Conservation (phyloP, 2,113 vertebrate genomes). For the Copsychus sechellarum region DNA sequence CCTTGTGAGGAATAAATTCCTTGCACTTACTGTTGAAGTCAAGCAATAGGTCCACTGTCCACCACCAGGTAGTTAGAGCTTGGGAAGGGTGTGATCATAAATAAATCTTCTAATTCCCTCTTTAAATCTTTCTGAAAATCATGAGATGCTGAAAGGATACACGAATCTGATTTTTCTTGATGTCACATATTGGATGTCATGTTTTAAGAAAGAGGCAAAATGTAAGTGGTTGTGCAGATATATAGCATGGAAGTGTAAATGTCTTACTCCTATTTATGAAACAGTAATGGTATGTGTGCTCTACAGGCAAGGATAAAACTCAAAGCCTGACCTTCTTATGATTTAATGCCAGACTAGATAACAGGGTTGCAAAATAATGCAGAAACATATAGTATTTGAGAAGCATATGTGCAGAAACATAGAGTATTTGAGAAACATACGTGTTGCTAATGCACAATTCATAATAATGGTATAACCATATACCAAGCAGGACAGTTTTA, state of each 20-base stretch:
- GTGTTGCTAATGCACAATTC: not conserved
- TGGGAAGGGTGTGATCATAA: not conserved
- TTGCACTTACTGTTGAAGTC: not conserved
- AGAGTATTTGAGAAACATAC: slow-evolving; percentile 1
- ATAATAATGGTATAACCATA: not conserved
- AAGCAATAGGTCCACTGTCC: not conserved
- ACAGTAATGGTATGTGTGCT: not conserved
- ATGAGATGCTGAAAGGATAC: not conserved
- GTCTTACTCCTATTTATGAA: not conserved
- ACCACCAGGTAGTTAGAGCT: not conserved
- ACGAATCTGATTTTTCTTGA: not conserved
- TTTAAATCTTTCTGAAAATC: not conserved
- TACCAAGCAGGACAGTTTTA: not conserved
- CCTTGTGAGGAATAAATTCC: not conserved
- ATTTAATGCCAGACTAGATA: slow-evolving; percentile 13
- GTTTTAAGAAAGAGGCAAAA: not conserved
- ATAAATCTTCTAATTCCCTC: not conserved
- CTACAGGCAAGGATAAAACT: not conserved
- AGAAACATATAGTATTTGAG: not conserved
- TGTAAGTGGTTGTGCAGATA: not conserved
- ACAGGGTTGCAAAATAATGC: not conserved
- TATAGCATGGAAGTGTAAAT: not conserved
- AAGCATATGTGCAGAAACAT: slow-evolving; percentile 24
- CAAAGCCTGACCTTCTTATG: not conserved
- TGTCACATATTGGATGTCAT: not conserved